Evolutionary conservation across 2,113 vertebrate species (phyloP).

Genomic region (Neodon shergylaensis): DNA sequence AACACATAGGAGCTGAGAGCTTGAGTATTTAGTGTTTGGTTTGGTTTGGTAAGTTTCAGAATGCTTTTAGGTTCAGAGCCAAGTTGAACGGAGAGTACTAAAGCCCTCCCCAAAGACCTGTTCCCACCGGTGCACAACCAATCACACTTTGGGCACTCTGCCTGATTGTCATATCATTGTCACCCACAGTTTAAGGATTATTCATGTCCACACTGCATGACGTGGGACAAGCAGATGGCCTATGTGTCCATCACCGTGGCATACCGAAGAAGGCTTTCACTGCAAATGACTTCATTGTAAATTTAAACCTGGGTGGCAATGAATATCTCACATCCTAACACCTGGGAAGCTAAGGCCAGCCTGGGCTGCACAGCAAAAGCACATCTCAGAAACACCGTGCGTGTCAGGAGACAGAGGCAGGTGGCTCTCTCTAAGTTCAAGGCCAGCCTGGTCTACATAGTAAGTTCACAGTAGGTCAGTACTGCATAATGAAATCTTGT

Average conservation of each 20-base stretch:
- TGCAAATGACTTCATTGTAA: background rate
- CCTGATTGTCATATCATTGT: accelerated
- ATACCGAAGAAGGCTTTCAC: accelerated
- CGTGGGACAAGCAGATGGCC: background rate
- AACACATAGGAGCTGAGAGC: background rate
- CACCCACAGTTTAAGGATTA: background rate
- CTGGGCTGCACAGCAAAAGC: background rate
- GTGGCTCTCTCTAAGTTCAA: background rate
- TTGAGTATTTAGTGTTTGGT: background rate
- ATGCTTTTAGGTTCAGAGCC: background rate
- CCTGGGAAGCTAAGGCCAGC: background rate
- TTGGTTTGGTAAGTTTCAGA: background rate
- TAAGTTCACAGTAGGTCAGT: background rate
- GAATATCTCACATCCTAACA: background rate
- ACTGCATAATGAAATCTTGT: background rate
- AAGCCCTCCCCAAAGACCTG: background rate
- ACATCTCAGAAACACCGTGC: too few relatives aligned
- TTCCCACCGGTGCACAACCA: accelerated
- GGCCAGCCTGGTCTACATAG: background rate
- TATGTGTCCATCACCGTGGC: accelerated
- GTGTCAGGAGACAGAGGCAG: background rate
- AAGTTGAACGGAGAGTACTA: background rate
- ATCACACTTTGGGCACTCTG: accelerated
- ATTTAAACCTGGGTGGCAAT: too few relatives aligned
- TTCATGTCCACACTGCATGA: accelerated